phyloP scores from a whole-genome alignment of 92 coral and sea anemone species.

The Diadumene lineata region DNA sequence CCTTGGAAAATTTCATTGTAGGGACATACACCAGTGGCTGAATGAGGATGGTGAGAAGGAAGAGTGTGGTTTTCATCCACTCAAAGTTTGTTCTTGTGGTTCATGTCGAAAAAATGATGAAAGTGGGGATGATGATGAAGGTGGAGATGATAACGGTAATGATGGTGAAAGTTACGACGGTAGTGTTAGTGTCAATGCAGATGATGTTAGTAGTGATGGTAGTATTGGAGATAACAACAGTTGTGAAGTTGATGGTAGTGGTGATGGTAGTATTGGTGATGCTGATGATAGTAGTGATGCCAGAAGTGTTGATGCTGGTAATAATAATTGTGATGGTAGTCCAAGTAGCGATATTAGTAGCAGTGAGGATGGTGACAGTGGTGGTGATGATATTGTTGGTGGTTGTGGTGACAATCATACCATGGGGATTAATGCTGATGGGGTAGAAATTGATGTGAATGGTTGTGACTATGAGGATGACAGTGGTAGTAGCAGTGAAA shows the following conservation, averaged over 20 bases:
- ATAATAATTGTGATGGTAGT: neutral
- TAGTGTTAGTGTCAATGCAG: neutral
- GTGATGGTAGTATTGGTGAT: neutral
- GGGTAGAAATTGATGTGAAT: no score
- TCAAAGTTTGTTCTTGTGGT: neutral
- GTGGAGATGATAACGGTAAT: neutral
- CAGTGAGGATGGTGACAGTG: neutral
- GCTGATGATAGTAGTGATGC: neutral
- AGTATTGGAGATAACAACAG: neutral
- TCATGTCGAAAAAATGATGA: slow-evolving; percentile 11
- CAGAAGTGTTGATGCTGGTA: neutral
- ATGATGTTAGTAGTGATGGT: neutral
- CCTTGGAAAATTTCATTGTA: no score
- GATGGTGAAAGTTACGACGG: neutral
- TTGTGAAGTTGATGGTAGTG: neutral
- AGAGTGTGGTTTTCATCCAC: slow-evolving; percentile 43
- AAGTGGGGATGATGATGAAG: neutral
- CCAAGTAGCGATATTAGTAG: neutral
- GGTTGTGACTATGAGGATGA: no score
- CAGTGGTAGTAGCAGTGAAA: neutral
- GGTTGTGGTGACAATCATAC: neutral
- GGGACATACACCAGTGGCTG: no score
- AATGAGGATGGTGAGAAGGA: slow-evolving; percentile 26
- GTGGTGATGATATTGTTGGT: no score
- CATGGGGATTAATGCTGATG: neutral